Conservation (phyloP, 1,140 invertebrate species). For the Euschistus heros region DNA sequence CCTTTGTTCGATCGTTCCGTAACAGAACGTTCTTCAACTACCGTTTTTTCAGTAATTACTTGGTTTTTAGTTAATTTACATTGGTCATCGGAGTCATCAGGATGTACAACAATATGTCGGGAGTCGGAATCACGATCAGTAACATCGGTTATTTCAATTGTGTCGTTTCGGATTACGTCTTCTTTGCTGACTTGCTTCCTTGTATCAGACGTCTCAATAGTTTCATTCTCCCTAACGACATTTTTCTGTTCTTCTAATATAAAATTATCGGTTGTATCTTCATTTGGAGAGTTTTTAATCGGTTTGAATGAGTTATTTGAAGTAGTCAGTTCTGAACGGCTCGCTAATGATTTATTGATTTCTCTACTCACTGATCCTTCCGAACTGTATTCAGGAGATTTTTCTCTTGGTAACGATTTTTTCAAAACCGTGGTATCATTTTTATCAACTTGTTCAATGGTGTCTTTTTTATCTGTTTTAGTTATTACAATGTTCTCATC, state of each 20-base stretch:
- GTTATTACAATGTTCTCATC: neutral
- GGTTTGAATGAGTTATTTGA: conserved; percentile 32
- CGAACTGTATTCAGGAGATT: conserved; percentile 33
- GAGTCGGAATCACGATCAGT: too few relatives aligned
- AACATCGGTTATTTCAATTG: too few relatives aligned
- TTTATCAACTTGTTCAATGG: conserved; percentile 21
- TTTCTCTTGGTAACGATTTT: conserved; percentile 26
- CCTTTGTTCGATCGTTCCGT: too few relatives aligned
- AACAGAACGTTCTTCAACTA: too few relatives aligned
- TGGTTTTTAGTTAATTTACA: too few relatives aligned
- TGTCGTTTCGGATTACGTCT: too few relatives aligned
- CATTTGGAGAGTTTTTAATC: too few relatives aligned
- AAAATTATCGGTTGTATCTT: conserved; percentile 25
- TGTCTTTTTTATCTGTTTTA: conserved; percentile 11
- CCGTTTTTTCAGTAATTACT: too few relatives aligned
- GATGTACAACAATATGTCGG: too few relatives aligned
- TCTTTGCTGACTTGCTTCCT: too few relatives aligned
- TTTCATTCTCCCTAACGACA: conserved; percentile 3
- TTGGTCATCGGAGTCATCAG: too few relatives aligned
- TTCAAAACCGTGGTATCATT: conserved; percentile 1
- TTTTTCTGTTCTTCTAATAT: conserved; percentile 2
- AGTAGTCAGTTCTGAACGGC: conserved; percentile 28
- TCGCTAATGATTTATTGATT: conserved; percentile 21
- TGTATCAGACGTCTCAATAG: too few relatives aligned
- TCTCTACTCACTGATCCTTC: conserved; percentile 33